Evolutionary conservation across 92 coral and sea anemone species (phyloP).

Genomic region (Epizoanthus ramosus): DNA sequence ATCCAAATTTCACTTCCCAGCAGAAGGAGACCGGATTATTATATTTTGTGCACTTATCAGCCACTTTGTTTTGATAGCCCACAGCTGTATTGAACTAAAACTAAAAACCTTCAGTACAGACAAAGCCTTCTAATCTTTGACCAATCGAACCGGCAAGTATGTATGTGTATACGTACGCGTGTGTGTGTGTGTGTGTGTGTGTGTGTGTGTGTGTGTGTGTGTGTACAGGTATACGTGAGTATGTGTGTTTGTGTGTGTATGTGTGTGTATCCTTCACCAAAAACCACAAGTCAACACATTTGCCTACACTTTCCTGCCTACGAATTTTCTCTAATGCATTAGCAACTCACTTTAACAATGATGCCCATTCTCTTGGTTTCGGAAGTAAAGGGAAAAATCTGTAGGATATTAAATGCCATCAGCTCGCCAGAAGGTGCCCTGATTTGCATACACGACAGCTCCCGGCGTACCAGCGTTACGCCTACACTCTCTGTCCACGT

Average conservation of each 20-base stretch:
- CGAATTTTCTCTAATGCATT: background rate
- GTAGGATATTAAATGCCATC: slow-evolving; percentile 79
- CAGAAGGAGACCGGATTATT: too few species aligned
- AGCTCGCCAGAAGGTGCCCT: slow-evolving; percentile 84
- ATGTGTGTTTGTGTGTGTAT: background rate
- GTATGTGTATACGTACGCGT: too few species aligned
- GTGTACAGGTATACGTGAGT: background rate
- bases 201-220: background rate
- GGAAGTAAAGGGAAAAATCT: slow-evolving; percentile 96
- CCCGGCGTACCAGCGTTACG: slow-evolving; percentile 83
- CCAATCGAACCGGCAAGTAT: too few species aligned
- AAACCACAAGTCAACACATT: background rate
- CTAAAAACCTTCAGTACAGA: too few species aligned
- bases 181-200: too few species aligned
- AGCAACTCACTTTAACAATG: slow-evolving; percentile 78
- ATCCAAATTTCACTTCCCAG: too few species aligned
- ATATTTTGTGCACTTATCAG: too few species aligned
- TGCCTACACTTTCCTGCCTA: background rate
- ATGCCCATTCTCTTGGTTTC: slow-evolving; percentile 97
- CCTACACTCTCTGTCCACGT: slow-evolving; percentile 98
- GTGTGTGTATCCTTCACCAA: background rate
- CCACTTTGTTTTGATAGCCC: too few species aligned
- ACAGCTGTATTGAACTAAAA: too few species aligned
- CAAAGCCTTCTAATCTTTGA: too few species aligned
- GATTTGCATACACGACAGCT: slow-evolving; percentile 85